These are phyloP conservation scores for Papilio polyxenes DNA, from an alignment of 1,140 invertebrate genomes.

Conservation along the genomic window DNA sequence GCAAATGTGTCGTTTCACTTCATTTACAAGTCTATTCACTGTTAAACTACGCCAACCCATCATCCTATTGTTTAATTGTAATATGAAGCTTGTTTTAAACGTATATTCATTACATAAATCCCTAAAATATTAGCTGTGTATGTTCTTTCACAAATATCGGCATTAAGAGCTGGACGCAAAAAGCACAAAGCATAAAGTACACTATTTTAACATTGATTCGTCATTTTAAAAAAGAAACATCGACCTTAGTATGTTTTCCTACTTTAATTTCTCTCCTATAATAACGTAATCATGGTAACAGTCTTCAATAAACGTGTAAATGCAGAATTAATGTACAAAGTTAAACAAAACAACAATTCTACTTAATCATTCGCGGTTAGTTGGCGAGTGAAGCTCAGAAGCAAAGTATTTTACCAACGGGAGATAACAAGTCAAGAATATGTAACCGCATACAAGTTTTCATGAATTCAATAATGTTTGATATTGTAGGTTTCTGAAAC, in stretches of 20 bases:
- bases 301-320: slow-evolving; percentile 11
- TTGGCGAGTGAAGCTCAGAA: slow-evolving; percentile 1
- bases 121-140: neutral
- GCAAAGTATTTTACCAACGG: neutral
- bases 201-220: too few species aligned
- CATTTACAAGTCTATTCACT: slow-evolving; percentile 38
- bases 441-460: neutral
- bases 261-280: neutral
- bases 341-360: slow-evolving; percentile 28
- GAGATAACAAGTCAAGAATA: neutral
- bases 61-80: slow-evolving; percentile 33
- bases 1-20: slow-evolving; percentile 35
- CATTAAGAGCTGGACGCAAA: too few species aligned
- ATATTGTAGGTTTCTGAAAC: too few species aligned
- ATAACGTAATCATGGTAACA: neutral
- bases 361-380: slow-evolving; percentile 30
- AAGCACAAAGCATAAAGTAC: too few species aligned
- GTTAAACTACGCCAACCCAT: slow-evolving; percentile 29
- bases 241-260: neutral
- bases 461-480: too few species aligned
- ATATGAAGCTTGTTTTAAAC: slow-evolving; percentile 26
- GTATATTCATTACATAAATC: slow-evolving; percentile 18
- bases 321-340: slow-evolving; percentile 29
- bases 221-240: neutral
- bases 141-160: too few species aligned